Percentiles rank a stretch among this genome's conserved stretches.
Evolutionary conservation across 2,113 vertebrate species (phyloP).

Genomic region (Salvelinus namaycush): DNA sequence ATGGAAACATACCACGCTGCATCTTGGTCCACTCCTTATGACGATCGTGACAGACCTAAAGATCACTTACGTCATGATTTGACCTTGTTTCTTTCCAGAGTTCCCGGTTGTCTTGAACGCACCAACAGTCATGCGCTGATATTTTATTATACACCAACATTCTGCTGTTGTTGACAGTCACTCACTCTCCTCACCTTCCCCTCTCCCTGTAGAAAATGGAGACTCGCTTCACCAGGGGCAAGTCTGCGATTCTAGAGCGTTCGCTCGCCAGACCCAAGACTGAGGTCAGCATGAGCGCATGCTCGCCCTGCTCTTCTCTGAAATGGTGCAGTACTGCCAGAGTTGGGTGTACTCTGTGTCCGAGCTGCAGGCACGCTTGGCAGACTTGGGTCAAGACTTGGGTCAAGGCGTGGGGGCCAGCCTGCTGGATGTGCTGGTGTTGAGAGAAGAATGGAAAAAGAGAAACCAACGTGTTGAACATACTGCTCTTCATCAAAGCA

Average conservation of each 20-base stretch:
- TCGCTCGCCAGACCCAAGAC: constrained; percentile 83
- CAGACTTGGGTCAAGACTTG: constrained; percentile 83
- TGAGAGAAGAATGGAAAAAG: constrained; percentile 87
- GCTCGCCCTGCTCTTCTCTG: constrained; percentile 90
- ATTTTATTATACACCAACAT: background rate
- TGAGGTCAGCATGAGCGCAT: constrained; percentile 87
- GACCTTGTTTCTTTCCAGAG: too few relatives aligned
- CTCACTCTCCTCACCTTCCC: too few relatives aligned
- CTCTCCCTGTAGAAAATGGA: constrained; percentile 76
- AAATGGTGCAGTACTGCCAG: constrained; percentile 96
- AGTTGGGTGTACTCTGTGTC: constrained; percentile 90
- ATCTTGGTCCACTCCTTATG: too few relatives aligned
- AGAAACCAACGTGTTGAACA: constrained; percentile 88
- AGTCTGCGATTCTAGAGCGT: constrained; percentile 87
- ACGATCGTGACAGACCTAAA: too few relatives aligned
- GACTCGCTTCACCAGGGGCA: constrained; percentile 87
- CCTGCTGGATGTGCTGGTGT: constrained; percentile 86
- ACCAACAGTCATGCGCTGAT: background rate
- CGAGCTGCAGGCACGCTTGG: constrained; percentile 87
- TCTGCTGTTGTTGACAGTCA: too few relatives aligned
- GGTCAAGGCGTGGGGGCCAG: constrained; percentile 88
- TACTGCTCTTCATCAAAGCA: constrained; percentile 81
- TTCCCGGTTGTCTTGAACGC: too few relatives aligned
- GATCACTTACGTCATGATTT: too few relatives aligned
- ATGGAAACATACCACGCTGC: too few relatives aligned